Evolutionary conservation across 2,888 invertebrate species (phyloP).

Genomic region (Trichogramma evanescens): DNA sequence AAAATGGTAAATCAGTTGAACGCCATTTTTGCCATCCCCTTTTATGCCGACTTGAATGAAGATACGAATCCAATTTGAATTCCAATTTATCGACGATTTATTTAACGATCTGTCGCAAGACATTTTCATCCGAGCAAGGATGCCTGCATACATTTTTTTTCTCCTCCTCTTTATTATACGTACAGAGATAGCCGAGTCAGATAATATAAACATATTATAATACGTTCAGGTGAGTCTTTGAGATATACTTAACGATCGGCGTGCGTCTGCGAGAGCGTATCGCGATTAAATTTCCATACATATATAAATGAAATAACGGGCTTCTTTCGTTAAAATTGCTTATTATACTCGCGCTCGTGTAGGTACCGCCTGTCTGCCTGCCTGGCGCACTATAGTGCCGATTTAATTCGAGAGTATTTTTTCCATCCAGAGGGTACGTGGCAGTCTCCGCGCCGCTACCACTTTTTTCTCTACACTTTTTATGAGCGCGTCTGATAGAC

Average conservation of each 20-base stretch:
- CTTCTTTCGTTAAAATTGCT: background rate
- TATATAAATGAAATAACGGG: background rate
- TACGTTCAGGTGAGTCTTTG: conserved; percentile 13
- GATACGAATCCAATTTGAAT: conserved; percentile 21
- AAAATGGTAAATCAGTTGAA: no score
- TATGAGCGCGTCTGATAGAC: conserved; percentile 23
- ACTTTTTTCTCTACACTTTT: no score
- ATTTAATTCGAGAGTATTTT: no score
- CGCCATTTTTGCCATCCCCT: no score
- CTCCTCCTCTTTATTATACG: background rate
- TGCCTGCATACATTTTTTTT: conserved; percentile 11
- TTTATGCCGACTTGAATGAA: background rate
- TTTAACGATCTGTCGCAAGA: conserved; percentile 7
- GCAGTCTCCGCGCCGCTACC: no score
- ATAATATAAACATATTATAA: background rate
- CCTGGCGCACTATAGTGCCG: no score
- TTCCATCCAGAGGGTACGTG: no score
- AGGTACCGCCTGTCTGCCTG: no score
- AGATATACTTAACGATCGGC: conserved; percentile 20
- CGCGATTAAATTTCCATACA: conserved; percentile 23
- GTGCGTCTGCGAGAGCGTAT: conserved; percentile 8
- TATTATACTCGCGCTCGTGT: no score
- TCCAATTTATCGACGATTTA: conserved; percentile 23
- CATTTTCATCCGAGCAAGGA: conserved; percentile 14
- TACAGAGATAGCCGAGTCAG: background rate